phyloP scores from a whole-genome alignment of 2,888 invertebrate species.

The Hetaerina titia region DNA sequence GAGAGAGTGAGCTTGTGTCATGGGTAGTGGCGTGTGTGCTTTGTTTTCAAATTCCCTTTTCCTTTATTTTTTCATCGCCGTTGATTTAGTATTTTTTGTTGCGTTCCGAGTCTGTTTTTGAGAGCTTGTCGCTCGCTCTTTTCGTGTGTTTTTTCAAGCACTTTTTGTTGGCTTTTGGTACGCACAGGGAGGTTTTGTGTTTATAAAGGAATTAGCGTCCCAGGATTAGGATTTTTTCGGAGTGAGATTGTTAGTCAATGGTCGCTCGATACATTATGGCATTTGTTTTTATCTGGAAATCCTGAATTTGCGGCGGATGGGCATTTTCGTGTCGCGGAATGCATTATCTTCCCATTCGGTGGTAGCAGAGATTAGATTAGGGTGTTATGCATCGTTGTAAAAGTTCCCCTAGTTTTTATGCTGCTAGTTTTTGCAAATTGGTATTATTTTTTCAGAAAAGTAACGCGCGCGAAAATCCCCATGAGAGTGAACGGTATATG shows the following conservation, averaged over 20 bases:
- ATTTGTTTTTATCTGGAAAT: not conserved
- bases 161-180: slow-evolving; percentile 7
- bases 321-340: not conserved
- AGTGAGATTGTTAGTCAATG: slow-evolving; percentile 4
- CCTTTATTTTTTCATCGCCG: slow-evolving; percentile 7
- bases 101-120: not conserved
- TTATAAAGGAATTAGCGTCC: slow-evolving; percentile 20
- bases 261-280: not conserved
- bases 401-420: not conserved
- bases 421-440: not conserved
- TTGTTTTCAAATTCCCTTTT: slow-evolving; percentile 49
- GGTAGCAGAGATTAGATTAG: not conserved
- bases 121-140: slow-evolving; percentile 29
- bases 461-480: not conserved
- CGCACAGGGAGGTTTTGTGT: not conserved
- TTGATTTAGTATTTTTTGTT: slow-evolving; percentile 57
- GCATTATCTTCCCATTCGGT: slow-evolving; percentile 9
- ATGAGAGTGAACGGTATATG: not conserved
- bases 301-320: slow-evolving; percentile 13
- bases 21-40: slow-evolving; percentile 10
- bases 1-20: not conserved
- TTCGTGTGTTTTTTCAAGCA: not conserved
- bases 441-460: not conserved
- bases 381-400: not conserved
- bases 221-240: not conserved